Evolutionary conservation across 1,140 invertebrate species (phyloP).

Genomic region (Caenorhabditis latens): DNA sequence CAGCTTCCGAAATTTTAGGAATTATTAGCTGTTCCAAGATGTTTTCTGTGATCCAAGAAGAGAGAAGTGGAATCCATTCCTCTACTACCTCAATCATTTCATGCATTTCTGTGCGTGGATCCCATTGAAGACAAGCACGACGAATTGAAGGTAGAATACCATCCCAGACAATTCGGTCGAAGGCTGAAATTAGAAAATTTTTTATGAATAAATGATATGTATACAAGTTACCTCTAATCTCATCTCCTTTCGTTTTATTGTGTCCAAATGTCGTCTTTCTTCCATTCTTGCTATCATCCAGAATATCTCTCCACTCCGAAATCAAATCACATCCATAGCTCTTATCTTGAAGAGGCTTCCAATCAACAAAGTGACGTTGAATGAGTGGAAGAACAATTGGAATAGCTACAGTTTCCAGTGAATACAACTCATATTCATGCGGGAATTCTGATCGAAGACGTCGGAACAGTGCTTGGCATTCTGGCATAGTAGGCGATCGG

Average conservation of each 20-base stretch:
- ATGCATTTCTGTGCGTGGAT: constrained; percentile 79
- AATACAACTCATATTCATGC: constrained; percentile 80
- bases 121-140: constrained; percentile 81
- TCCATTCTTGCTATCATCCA: constrained; percentile 77
- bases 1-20: constrained; percentile 69
- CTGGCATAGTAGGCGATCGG: constrained; percentile 80
- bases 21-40: constrained; percentile 84
- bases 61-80: constrained; percentile 86
- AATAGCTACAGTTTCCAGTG: constrained; percentile 79
- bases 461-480: constrained; percentile 84
- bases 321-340: constrained; percentile 80
- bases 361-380: constrained; percentile 80
- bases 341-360: constrained; percentile 83
- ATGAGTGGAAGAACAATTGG: constrained; percentile 79
- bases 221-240: constrained; percentile 7
- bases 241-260: constrained; percentile 29
- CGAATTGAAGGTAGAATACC: constrained; percentile 88
- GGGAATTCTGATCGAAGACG: constrained; percentile 83
- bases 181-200: constrained; percentile 78
- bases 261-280: constrained; percentile 37
- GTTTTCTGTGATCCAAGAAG: constrained; percentile 87
- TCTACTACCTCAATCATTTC: constrained; percentile 86
- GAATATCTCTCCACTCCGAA: constrained; percentile 83
- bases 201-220: background rate
- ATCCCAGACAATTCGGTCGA: constrained; percentile 85